A percentile compares a stretch with the other conserved stretches of the same genome.
These are phyloP conservation scores for Corticium candelabrum DNA, from an alignment of 37 sponge, comb jelly and placozoan genomes.

Conservation along the genomic window DNA sequence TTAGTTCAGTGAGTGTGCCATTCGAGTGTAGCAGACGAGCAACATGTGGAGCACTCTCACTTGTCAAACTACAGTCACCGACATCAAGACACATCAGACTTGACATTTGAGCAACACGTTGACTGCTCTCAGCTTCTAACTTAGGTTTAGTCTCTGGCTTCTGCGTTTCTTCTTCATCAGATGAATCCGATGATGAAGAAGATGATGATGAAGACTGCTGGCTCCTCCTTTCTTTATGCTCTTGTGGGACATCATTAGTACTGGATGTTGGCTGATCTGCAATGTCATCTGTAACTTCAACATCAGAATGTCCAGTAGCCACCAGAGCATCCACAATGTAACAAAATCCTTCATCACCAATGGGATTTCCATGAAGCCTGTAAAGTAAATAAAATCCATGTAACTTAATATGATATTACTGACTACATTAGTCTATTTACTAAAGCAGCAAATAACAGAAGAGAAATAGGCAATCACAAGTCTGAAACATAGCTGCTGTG, in stretches of 20 bases:
- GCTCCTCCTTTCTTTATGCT: background rate
- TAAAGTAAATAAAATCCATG: too few relatives aligned
- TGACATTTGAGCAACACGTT: background rate
- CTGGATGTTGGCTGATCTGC: background rate
- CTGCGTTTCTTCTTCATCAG: too few relatives aligned
- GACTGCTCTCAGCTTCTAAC: background rate
- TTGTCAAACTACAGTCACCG: background rate
- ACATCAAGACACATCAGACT: background rate
- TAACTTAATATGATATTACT: too few relatives aligned
- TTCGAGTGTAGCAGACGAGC: background rate
- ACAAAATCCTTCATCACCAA: background rate
- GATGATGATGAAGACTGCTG: background rate
- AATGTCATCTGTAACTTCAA: too few relatives aligned
- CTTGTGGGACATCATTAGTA: background rate
- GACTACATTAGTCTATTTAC: too few relatives aligned
- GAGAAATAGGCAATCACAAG: too few relatives aligned
- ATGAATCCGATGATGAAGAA: background rate
- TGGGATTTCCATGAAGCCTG: background rate
- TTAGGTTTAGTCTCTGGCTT: too few relatives aligned
- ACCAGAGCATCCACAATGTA: background rate
- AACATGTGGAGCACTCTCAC: background rate
- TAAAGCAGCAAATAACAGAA: background rate
- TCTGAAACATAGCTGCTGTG: too few relatives aligned
- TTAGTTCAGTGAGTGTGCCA: background rate
- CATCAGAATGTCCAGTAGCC: background rate